Conservation (phyloP, 2,888 invertebrate species). For the Sesia bembeciformis region DNA sequence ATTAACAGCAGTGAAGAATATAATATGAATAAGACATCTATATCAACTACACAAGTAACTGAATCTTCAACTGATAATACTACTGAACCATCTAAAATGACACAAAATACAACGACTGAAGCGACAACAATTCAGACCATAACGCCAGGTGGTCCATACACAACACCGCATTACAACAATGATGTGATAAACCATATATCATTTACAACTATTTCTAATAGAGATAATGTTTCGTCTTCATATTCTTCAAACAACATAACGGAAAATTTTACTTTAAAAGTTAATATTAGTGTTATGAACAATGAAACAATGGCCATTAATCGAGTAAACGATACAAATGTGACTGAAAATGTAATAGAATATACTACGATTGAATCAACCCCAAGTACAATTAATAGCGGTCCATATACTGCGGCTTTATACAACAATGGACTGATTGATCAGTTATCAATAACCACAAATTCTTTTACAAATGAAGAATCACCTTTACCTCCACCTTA, state of each 20-base stretch:
- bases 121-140: slow-evolving; percentile 3
- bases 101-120: slow-evolving; percentile 6
- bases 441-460: slow-evolving; percentile 50
- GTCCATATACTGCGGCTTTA: slow-evolving; percentile 31
- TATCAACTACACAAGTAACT: background rate
- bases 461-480: slow-evolving; percentile 37
- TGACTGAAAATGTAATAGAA: slow-evolving; percentile 1
- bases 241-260: slow-evolving; percentile 3
- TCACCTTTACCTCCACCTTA: slow-evolving; percentile 27
- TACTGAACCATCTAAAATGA: background rate
- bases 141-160: background rate
- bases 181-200: background rate
- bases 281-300: slow-evolving; percentile 9
- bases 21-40: too few species aligned
- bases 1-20: too few species aligned
- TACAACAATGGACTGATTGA: slow-evolving; percentile 40
- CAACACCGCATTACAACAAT: background rate
- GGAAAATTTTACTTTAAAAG: slow-evolving; percentile 18
- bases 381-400: slow-evolving; percentile 17
- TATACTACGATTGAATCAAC: slow-evolving; percentile 11
- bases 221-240: too few species aligned
- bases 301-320: slow-evolving; percentile 3
- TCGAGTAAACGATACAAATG: background rate
- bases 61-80: background rate
- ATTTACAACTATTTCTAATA: slow-evolving; percentile 1